Evolutionary conservation across 2,888 invertebrate genomes (phyloP), one percentile per base, ranked within the genome.

Genomic region (Trachelus iudaicus): DNA sequence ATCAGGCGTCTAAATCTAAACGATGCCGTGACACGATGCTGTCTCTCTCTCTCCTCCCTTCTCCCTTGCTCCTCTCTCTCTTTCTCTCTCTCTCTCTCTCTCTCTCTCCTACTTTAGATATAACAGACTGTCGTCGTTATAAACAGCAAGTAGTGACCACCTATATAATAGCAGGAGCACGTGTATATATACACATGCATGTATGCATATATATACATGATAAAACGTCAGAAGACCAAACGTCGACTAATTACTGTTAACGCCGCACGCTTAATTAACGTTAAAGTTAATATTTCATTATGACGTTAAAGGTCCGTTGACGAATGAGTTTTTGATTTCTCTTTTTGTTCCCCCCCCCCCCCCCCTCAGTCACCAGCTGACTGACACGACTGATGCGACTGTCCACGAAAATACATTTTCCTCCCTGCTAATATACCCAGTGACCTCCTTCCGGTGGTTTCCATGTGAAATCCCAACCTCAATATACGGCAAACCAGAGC

Each of bases 1-100:
- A 89, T 89, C 89, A 87, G 85, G 86, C 88, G 87, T 88, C 88
- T 89, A 88, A 88, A 89, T 89, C 89, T 89, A 88, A 89, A 88
- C 88, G 88, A 85, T 86, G 84, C 83, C 85, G 81, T 83, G 85
- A 84, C 87, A 87, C 87, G 85, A 85, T 83, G 84, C 81, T 83
- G 82, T 83, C 79, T 77, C 73, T 79, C 76, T 73, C 69, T 35
- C 56, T 37, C 33, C 56, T 40, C 69, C 71, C 15, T 33, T 34
- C 79, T 34, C n/a, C n/a, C n/a, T n/a, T n/a, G n/a, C n/a, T n/a
- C n/a, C 34, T 34, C 34, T 12, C 11, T 3, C 79, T n/a, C 56
- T 40, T 69, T 71, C 37, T 69, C 35, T 40, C 35, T 34, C 79
- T 34, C 34, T 34, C 34, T 12, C 11, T 3, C 79, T n/a, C 56